Evolutionary conservation across 2,888 invertebrate species (phyloP).

Genomic region (Pomacea canaliculata): DNA sequence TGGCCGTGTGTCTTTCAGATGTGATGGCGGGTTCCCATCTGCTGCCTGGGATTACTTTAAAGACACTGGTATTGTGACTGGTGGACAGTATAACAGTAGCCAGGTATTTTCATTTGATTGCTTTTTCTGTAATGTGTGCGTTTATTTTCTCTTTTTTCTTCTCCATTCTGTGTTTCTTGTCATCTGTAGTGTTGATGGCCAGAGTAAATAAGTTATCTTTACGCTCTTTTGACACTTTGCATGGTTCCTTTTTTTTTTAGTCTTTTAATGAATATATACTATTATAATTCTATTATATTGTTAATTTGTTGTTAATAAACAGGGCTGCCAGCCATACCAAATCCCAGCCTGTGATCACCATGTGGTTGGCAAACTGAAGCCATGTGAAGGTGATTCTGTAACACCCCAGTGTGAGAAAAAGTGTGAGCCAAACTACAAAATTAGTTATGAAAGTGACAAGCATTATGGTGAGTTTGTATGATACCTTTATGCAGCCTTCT

Average conservation of each 20-base stretch:
- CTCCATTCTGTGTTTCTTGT: no score
- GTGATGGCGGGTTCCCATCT: conserved; percentile 84
- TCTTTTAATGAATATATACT: no score
- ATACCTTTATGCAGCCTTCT: no score
- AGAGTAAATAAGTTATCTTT: no score
- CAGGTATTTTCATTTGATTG: conserved; percentile 56
- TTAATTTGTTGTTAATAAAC: background rate
- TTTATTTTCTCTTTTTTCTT: no score
- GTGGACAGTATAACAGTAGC: conserved; percentile 82
- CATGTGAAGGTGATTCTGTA: conserved; percentile 70
- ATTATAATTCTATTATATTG: no score
- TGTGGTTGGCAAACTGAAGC: conserved; percentile 77
- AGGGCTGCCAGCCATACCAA: conserved; percentile 89
- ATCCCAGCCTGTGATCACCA: conserved; percentile 92
- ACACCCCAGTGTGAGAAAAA: conserved; percentile 84
- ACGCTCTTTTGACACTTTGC: no score
- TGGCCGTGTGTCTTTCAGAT: conserved; percentile 41
- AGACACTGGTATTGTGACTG: conserved; percentile 86
- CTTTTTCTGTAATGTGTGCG: no score
- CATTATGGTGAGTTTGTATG: conserved; percentile 75
- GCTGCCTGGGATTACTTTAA: conserved; percentile 92
- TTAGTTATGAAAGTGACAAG: conserved; percentile 81
- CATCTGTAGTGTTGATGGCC: no score
- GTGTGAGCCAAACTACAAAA: conserved; percentile 79
- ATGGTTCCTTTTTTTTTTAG: no score